These are phyloP conservation scores for Halcyon badia DNA, from an alignment of 2,797 vertebrate species.

Conservation along the genomic window DNA sequence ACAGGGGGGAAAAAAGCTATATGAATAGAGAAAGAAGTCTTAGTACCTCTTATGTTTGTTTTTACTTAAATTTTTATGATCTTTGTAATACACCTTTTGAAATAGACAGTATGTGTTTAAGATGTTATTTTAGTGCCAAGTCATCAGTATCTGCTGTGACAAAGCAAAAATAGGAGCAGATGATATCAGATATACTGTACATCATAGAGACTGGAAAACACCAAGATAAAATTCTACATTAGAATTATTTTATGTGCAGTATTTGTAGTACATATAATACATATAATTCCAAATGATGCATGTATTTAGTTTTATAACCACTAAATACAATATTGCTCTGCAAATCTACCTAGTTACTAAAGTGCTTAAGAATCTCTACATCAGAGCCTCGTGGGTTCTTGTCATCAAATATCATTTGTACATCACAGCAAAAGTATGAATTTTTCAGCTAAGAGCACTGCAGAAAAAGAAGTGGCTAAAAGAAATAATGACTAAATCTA, in stretches of 20 bases:
- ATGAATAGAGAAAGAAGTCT: background rate
- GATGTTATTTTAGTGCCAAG: background rate
- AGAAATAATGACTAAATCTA: background rate
- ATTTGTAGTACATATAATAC: background rate
- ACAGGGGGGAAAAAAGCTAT: background rate
- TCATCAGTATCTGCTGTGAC: background rate
- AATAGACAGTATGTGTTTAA: background rate
- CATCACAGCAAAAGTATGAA: background rate
- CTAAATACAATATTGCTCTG: background rate
- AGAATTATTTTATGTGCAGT: background rate
- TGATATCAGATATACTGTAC: background rate
- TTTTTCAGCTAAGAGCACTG: background rate
- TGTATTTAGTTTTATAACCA: background rate
- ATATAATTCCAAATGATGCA: background rate
- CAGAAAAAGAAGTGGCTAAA: background rate
- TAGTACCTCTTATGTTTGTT: background rate
- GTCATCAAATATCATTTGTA: background rate
- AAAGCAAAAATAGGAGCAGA: background rate
- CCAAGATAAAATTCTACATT: background rate
- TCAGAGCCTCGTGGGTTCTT: background rate
- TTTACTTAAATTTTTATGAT: slow-evolving; percentile 2
- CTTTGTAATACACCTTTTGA: slow-evolving; percentile 12
- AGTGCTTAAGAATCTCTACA: background rate
- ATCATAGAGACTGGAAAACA: background rate
- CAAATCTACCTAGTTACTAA: background rate